Conservation (phyloP, 1,140 invertebrate species). For the Drosophila triauraria region DNA sequence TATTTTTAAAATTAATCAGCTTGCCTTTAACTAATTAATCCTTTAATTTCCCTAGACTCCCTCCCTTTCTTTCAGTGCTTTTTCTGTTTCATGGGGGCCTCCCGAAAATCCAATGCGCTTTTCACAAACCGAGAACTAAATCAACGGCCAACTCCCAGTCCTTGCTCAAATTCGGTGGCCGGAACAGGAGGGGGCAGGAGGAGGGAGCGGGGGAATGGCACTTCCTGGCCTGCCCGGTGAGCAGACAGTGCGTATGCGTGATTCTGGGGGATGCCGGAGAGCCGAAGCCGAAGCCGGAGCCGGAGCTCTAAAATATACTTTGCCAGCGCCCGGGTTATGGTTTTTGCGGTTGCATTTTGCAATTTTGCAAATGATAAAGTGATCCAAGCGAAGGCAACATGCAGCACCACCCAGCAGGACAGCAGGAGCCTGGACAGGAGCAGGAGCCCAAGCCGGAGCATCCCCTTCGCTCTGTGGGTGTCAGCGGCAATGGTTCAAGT, state of each 20-base stretch:
- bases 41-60: not conserved
- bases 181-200: slow-evolving; percentile 1
- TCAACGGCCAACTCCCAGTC: slow-evolving; percentile 52
- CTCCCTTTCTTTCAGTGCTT: not conserved
- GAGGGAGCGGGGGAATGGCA: slow-evolving; percentile 7
- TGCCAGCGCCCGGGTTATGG: slow-evolving; percentile 76
- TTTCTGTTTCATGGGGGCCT: slow-evolving; percentile 4
- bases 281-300: not conserved
- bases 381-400: slow-evolving; percentile 54
- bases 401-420: slow-evolving; percentile 10
- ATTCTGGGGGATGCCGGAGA: slow-evolving; percentile 15
- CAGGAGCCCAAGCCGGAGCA: not conserved
- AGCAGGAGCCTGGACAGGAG: not conserved
- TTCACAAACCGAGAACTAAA: slow-evolving; percentile 68
- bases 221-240: slow-evolving; percentile 56
- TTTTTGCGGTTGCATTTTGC: slow-evolving; percentile 81
- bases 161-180: slow-evolving; percentile 29
- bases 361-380: slow-evolving; percentile 83
- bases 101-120: slow-evolving; percentile 63
- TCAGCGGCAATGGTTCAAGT: slow-evolving; percentile 71
- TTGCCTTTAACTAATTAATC: no score
- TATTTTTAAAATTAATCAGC: no score
- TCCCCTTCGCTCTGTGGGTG: slow-evolving; percentile 37
- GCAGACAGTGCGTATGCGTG: slow-evolving; percentile 70
- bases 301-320: slow-evolving; percentile 72